Base-by-base conservation (phyloP, 2,888 invertebrate species). In the Cosmopolites sordidus region DNA sequence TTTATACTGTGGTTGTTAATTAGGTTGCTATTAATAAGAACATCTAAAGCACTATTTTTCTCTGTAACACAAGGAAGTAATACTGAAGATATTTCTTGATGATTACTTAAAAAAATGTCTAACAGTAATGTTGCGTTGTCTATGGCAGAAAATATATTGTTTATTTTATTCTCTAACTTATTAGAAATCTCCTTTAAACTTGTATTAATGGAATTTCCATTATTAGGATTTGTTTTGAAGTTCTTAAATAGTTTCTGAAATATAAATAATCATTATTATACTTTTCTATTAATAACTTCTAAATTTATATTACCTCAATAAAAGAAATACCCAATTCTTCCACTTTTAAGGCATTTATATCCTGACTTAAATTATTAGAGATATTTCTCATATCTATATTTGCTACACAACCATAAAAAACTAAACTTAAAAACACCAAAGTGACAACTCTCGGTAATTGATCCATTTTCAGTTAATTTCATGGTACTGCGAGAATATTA, bases 191-290 rank as follows among this genome's bases (percentile, higher is more conserved):
- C 63, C 41, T 62, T 60, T n/a, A 73, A 57, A 45, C 63, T 63
- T 48, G 66, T 67, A 33, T 67, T 65, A 22, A 67, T 62, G 56
- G 71, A 67, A 48, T 66, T 63, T 22, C 60, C 56, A 45, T 64
- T 62, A 27, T 16, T 44, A 8, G 8, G 66, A 55, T 27, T 64
- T 62, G 54, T 69, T 60, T 71, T 70, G 43, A 71, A 69, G 52
- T 67, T 69, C 37, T 65, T 64, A 60, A 72, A 73, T 43, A 73
- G 62, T 60, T 69, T 69, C 73, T 73, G 51, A 27, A 69, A 69
- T 15, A 40, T 40, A 11, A 14, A 9, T 40, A 6, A 11, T 40
- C 17, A 16, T 16, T 40, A 16, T 4, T 15, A 15, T 16, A 40
- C n/a, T 3, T 37, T 37, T 15, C 2, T 16, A 3, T 16, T 16